These are phyloP conservation scores for Caradrina clavipalpis DNA, from an alignment of 2,888 invertebrate species.

Conservation along the genomic window DNA sequence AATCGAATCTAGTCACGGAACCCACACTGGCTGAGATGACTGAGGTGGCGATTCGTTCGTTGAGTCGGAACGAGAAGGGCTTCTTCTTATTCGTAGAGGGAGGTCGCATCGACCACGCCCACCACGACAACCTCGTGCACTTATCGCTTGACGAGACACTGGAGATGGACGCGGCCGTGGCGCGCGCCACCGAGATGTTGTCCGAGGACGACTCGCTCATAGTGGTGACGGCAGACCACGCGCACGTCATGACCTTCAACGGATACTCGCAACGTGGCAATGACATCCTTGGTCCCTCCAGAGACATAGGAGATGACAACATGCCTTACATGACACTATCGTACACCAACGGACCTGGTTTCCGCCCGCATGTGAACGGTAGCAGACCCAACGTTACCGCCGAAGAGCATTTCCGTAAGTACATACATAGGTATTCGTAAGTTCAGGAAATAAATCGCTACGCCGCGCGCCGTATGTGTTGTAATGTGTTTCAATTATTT, in stretches of 20 bases:
- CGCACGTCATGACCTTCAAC: conserved; percentile 93
- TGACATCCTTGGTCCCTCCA: conserved; percentile 68
- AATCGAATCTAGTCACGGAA: conserved; percentile 82
- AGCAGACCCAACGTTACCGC: conserved; percentile 44
- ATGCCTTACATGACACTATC: conserved; percentile 90
- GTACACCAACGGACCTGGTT: conserved; percentile 90
- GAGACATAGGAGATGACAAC: conserved; percentile 11
- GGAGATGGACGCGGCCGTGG: conserved; percentile 91
- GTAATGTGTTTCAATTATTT: background rate
- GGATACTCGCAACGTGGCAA: conserved; percentile 92
- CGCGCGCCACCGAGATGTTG: conserved; percentile 83
- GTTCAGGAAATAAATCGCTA: background rate
- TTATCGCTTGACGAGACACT: conserved; percentile 93
- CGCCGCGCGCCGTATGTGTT: background rate
- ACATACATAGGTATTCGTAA: background rate
- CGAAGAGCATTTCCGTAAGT: conserved; percentile 46
- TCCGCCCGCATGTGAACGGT: conserved; percentile 37
- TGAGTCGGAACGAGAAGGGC: conserved; percentile 92
- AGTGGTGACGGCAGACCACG: conserved; percentile 94
- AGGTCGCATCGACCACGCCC: no score
- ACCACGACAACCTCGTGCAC: no score
- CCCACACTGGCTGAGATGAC: conserved; percentile 91
- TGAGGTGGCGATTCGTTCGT: conserved; percentile 92
- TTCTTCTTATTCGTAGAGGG: conserved; percentile 94
- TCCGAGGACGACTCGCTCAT: conserved; percentile 92